phyloP scores from a whole-genome alignment of 2,113 vertebrate genomes.

The Puntigrus tetrazona region DNA sequence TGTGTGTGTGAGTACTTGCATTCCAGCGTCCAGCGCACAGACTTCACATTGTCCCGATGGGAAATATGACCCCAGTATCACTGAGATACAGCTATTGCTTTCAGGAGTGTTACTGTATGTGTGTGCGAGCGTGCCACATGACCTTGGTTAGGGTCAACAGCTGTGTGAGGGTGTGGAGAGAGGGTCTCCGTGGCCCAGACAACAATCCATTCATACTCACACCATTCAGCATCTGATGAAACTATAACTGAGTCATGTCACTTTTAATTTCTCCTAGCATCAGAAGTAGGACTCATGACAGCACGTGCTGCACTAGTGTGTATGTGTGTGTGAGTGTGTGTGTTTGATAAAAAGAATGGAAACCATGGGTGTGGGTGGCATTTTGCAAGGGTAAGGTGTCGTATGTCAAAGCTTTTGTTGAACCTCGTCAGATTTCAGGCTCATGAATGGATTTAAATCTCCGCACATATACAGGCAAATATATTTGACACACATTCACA shows the following conservation, averaged over 20 bases:
- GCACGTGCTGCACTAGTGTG: conserved; percentile 6
- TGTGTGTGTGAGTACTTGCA: not conserved
- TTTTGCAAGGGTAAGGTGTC: not conserved
- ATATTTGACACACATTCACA: not conserved
- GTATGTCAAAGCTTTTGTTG: not conserved
- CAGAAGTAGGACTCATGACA: not conserved
- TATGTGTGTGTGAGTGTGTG: conserved; percentile 31
- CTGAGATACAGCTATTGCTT: conserved; percentile 66
- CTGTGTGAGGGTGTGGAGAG: conserved; percentile 69
- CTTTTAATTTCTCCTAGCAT: not conserved
- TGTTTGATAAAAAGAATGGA: conserved; percentile 45
- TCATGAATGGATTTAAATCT: not conserved
- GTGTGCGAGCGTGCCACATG: conserved; percentile 62
- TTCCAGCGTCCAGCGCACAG: conserved; percentile 72
- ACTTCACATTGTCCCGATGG: conserved; percentile 73
- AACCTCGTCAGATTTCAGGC: not conserved
- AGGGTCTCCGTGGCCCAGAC: conserved; percentile 63
- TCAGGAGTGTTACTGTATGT: conserved; percentile 44
- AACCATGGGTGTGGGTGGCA: conserved; percentile 13
- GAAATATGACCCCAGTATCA: conserved; percentile 72
- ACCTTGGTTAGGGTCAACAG: conserved; percentile 73
- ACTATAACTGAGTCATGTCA: not conserved
- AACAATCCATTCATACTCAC: conserved; percentile 48
- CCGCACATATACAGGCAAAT: conserved; percentile 45
- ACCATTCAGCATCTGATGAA: not conserved